Evolutionary conservation across 2,113 vertebrate species (phyloP).

Genomic region (Vulpes ferrilata): DNA sequence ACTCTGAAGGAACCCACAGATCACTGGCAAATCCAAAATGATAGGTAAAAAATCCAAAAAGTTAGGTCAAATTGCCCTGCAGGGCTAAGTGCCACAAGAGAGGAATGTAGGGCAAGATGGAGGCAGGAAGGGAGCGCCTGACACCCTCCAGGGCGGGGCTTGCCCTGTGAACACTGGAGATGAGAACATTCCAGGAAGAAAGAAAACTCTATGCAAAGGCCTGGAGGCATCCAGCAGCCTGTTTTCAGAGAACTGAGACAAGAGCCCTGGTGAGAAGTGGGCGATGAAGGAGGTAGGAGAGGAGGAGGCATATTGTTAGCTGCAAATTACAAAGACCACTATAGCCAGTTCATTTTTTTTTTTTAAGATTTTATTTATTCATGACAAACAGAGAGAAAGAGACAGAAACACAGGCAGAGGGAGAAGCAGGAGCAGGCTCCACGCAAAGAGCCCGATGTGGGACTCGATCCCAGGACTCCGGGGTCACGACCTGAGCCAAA

Average conservation of each 20-base stretch:
- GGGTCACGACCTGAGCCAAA: no score
- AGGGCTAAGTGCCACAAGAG: background rate
- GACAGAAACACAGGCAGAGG: no score
- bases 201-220: background rate
- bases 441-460: no score
- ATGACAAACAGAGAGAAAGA: no score
- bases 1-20: background rate
- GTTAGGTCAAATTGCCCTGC: background rate
- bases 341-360: background rate
- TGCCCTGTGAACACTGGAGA: background rate
- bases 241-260: background rate
- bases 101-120: background rate
- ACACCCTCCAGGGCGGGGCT: background rate
- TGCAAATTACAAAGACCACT: background rate
- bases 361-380: no score
- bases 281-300: background rate
- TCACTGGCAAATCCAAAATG: background rate
- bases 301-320: background rate
- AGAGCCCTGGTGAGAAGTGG: background rate
- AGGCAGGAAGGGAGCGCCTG: background rate
- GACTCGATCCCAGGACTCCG: no score
- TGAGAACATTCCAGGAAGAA: background rate
- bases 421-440: no score
- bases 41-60: background rate
- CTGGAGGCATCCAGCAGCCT: background rate